Conservation (phyloP, 2,888 invertebrate species). For the Nephrotoma guestfalica region DNA sequence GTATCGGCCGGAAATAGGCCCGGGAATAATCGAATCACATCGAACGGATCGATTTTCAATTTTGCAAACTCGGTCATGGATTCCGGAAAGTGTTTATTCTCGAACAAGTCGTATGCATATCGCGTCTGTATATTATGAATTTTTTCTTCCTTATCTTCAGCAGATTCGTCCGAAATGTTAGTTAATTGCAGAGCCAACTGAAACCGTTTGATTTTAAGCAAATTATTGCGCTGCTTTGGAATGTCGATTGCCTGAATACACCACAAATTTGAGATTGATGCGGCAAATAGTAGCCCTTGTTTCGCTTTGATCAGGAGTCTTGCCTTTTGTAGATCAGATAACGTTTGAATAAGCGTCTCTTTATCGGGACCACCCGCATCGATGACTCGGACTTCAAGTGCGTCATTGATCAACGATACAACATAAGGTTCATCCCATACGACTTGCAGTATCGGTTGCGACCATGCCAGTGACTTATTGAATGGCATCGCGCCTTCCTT, state of each 20-base stretch:
- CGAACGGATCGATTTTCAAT: constrained; percentile 83
- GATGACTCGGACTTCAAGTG: constrained; percentile 73
- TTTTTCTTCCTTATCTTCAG: constrained; percentile 64
- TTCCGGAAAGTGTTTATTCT: constrained; percentile 71
- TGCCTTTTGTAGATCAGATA: constrained; percentile 60
- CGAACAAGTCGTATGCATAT: constrained; percentile 83
- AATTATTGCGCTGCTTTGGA: constrained; percentile 64
- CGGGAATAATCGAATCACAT: constrained; percentile 90
- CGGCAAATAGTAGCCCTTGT: constrained; percentile 70
- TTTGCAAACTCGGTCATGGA: constrained; percentile 86
- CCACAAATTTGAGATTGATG: constrained; percentile 82
- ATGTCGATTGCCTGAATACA: constrained; percentile 68
- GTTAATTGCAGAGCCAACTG: constrained; percentile 83
- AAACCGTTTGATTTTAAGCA: constrained; percentile 83
- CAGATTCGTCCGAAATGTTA: constrained; percentile 64
- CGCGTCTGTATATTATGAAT: constrained; percentile 80
- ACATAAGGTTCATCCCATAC: constrained; percentile 92
- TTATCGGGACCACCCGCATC: constrained; percentile 52
- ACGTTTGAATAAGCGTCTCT: constrained; percentile 51
- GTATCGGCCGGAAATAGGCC: constrained; percentile 44
- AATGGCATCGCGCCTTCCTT: constrained; percentile 1
- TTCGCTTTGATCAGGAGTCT: constrained; percentile 58
- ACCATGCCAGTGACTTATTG: constrained; percentile 20
- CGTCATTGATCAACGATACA: constrained; percentile 67
- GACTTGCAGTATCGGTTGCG: constrained; percentile 23